Percentiles rank a stretch among this genome's conserved stretches.
Conservation (phyloP, 2,113 vertebrate species). For the Anarrhichthys ocellatus region DNA sequence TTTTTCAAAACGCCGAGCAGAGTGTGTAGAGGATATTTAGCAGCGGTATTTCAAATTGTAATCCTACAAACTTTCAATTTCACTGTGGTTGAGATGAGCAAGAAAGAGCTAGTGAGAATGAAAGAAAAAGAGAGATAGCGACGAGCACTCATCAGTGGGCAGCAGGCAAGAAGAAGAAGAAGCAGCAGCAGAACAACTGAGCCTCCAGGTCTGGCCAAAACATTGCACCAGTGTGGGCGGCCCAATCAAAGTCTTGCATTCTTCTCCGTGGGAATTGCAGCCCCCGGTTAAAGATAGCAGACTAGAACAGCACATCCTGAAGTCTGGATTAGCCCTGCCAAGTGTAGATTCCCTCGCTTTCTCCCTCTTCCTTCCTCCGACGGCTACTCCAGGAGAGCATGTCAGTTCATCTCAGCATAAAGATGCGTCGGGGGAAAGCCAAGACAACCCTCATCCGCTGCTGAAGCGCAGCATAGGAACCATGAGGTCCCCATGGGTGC, state of each 20-base stretch:
- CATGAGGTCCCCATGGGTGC: constrained; percentile 20
- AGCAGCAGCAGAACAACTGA: constrained; percentile 42
- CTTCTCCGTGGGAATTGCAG: constrained; percentile 63
- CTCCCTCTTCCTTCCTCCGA: constrained; percentile 7
- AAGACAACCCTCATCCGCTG: constrained; percentile 17
- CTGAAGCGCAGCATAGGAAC: constrained; percentile 17
- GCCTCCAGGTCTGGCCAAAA: constrained; percentile 62
- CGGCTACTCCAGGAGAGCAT: constrained; percentile 44
- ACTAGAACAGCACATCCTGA: constrained; percentile 56
- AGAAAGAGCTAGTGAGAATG: constrained; percentile 19
- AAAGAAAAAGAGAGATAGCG: constrained; percentile 39
- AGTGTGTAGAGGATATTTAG: constrained; percentile 36
- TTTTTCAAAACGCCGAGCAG: constrained; percentile 3
- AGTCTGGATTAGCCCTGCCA: constrained; percentile 66
- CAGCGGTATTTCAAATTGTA: constrained; percentile 48
- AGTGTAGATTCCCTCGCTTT: constrained; percentile 32
- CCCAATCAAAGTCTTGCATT: constrained; percentile 63
- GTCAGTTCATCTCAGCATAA: constrained; percentile 63
- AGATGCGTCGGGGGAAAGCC: constrained; percentile 15
- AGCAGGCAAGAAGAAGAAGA: constrained; percentile 39
- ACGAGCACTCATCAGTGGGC: constrained; percentile 52
- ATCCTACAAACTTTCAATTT: constrained; percentile 67
- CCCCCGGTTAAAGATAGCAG: constrained; percentile 63
- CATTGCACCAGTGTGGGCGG: constrained; percentile 63
- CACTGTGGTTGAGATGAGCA: constrained; percentile 22